Evolutionary conservation across 2,113 vertebrate genomes (phyloP).

Genomic region (Eretmochelys imbricata): DNA sequence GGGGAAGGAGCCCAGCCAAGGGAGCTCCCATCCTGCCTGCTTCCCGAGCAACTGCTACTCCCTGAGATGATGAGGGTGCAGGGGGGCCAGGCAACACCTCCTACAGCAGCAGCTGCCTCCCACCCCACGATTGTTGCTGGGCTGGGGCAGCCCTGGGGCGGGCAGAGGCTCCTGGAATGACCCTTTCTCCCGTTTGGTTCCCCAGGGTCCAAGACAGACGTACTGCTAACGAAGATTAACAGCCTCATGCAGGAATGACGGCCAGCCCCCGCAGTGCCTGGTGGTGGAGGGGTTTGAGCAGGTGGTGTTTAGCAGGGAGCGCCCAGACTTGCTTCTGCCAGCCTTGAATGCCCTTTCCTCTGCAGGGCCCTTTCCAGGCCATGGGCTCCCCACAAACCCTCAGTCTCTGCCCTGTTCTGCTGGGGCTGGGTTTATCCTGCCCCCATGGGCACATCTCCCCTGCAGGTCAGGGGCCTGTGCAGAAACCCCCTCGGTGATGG

Average conservation of each 20-base stretch:
- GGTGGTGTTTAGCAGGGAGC: not conserved
- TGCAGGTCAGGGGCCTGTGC: not conserved
- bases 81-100: not conserved
- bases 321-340: not conserved
- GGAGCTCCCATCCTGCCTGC: not conserved
- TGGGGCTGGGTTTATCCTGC: not conserved
- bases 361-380: not conserved
- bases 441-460: not conserved
- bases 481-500: not conserved
- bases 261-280: not conserved
- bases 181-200: not conserved
- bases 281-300: not conserved
- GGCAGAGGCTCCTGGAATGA: not conserved
- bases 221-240: constrained; percentile 83
- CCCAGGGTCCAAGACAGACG: constrained; percentile 72
- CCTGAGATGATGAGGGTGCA: no score
- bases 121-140: no score
- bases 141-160: no score
- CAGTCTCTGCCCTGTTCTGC: not conserved
- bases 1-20: constrained; percentile 18
- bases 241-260: constrained; percentile 73
- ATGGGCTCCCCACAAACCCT: not conserved
- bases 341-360: not conserved
- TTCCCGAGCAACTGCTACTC: not conserved
- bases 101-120: not conserved